Conservation (phyloP, 2,888 invertebrate genomes). For the Plebejus melissa region DNA sequence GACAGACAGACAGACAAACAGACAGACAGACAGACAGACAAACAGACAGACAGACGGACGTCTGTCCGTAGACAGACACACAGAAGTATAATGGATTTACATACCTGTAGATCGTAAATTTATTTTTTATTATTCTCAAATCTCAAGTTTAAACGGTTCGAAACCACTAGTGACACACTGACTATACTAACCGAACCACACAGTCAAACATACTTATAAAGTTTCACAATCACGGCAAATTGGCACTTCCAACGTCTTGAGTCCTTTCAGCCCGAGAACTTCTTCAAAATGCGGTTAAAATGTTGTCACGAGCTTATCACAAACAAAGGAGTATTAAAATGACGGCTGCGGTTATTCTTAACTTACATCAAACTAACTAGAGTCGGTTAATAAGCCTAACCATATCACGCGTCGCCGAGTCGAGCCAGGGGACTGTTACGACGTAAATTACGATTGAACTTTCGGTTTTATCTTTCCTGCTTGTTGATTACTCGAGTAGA, state of each 20-base stretch:
- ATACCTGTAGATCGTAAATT: too few species aligned
- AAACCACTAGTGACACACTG: not conserved
- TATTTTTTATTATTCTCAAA: not conserved
- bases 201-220: not conserved
- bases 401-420: constrained; percentile 63
- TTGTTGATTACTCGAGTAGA: constrained; percentile 57
- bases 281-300: constrained; percentile 15
- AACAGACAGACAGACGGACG: too few species aligned
- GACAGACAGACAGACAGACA: too few species aligned
- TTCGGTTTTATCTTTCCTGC: constrained; percentile 58
- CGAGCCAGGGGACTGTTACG: constrained; percentile 54
- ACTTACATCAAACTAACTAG: constrained; percentile 22
- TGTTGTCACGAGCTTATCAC: constrained; percentile 13
- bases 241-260: constrained; percentile 6
- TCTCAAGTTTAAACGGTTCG: not conserved
- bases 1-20: too few species aligned
- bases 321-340: constrained; percentile 15
- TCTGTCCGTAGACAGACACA: too few species aligned
- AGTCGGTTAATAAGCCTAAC: constrained; percentile 59
- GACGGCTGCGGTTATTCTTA: constrained; percentile 8
- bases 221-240: constrained; percentile 2
- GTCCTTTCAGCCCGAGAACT: not conserved
- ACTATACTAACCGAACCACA: not conserved
- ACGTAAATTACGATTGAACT: constrained; percentile 63
- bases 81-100: too few species aligned